Percentiles rank a stretch among this genome's conserved stretches.
phyloP scores from a whole-genome alignment of 1,140 invertebrate genomes.

The Lepidotrigona ventralis region DNA sequence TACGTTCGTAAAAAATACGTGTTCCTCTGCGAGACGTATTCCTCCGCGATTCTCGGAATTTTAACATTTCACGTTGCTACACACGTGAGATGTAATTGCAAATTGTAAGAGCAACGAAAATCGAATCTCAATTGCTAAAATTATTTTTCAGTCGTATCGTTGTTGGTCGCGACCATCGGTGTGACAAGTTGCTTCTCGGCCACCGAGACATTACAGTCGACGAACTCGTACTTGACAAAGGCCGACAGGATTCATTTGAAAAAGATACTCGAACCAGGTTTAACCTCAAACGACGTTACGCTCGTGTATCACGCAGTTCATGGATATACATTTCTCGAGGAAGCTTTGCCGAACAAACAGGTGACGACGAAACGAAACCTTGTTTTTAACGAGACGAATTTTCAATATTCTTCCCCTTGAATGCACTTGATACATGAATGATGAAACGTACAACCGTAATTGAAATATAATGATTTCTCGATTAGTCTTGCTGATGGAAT shows the following conservation, averaged over 20 bases:
- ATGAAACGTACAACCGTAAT: constrained; percentile 65
- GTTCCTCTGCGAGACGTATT: too few species aligned
- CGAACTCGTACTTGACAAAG: constrained; percentile 81
- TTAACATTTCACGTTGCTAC: not conserved
- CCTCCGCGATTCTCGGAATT: not conserved
- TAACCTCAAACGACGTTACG: constrained; percentile 79
- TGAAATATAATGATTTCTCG: constrained; percentile 74
- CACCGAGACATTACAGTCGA: constrained; percentile 67
- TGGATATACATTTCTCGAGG: constrained; percentile 80
- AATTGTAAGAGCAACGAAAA: too few species aligned
- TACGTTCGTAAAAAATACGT: not conserved
- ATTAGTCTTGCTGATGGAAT: constrained; percentile 79
- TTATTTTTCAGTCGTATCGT: constrained; percentile 59
- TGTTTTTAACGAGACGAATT: not conserved
- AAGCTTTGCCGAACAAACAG: constrained; percentile 74
- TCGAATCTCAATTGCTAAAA: not conserved
- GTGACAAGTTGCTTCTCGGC: constrained; percentile 24
- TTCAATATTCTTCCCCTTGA: not conserved
- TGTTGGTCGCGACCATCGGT: constrained; percentile 43
- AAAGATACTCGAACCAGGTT: constrained; percentile 80
- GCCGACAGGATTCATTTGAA: constrained; percentile 81
- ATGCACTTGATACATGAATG: constrained; percentile 50
- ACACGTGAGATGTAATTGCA: not conserved
- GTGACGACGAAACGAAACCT: constrained; percentile 12
- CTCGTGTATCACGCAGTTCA: constrained; percentile 81